phyloP scores from a whole-genome alignment of 2,113 vertebrate genomes.

The Ophthalmolycus amberensis region DNA sequence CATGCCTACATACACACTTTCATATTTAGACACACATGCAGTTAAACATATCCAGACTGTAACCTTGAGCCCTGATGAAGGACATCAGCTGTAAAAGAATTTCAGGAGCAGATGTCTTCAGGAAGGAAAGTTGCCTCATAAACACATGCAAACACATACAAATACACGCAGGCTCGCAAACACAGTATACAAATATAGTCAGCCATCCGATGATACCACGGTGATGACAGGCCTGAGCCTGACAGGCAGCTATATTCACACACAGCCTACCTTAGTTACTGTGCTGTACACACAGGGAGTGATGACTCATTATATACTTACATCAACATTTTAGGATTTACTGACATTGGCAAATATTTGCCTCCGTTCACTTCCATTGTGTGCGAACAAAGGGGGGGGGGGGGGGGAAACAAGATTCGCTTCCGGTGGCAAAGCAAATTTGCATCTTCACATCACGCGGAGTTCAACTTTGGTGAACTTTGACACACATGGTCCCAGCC shows the following conservation, averaged over 20 bases:
- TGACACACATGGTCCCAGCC: neutral
- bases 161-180: conserved; percentile 33
- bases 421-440: neutral
- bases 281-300: neutral
- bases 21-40: neutral
- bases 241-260: conserved; percentile 3
- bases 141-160: conserved; percentile 47
- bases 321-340: neutral
- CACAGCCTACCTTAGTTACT: neutral
- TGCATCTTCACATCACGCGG: neutral
- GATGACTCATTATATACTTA: neutral
- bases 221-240: conserved; percentile 40
- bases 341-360: neutral
- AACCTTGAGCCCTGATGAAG: conserved; percentile 35
- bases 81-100: conserved; percentile 53
- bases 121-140: conserved; percentile 48
- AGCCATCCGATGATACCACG: conserved; percentile 10
- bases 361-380: neutral
- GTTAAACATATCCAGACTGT: conserved; percentile 33
- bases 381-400: neutral
- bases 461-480: neutral
- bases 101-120: conserved; percentile 59
- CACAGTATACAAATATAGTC: conserved; percentile 41
- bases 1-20: neutral
- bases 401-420: neutral